Evolutionary conservation across 2,113 vertebrate genomes (phyloP), one percentile per base, ranked within the genome.

Genomic region (Collichthys lucidus): DNA sequence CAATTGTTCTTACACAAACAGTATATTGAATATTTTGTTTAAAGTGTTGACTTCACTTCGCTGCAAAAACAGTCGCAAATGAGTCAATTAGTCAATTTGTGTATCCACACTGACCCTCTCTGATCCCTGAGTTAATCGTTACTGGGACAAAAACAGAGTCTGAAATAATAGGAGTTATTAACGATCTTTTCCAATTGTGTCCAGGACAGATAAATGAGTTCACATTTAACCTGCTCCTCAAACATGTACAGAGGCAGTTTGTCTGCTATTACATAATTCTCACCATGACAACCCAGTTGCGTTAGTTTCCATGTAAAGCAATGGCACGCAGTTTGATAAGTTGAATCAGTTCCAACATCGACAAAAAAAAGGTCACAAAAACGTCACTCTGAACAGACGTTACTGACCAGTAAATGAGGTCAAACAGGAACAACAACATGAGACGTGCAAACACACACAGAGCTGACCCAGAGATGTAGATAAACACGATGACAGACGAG

Each of bases 91-190:
- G 26, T 59, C 35, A 40, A 40, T 59, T 59, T 26, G 22, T 46
- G 47, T 29, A 44, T 11, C 49, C 12, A 16, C 46, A 16, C 7
- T 20, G 29, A 70, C 31, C 12, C 47, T 44, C 7, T 56, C 14
- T 65, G 50, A 80, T 26, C 61, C 52, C 60, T 22, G 47, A 68
- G 63, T 66, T 64, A 42, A 82, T 65, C 80, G 71, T 65, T 70
- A 70, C 49, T 44, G 42, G 29, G 52, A 64, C 44, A 17, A 70
- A 50, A 70, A 52, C 31, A 53, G 20, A 42, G 59, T 40, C 20
- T 46, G 44, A 14, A 49, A 68, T 12, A 14, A 1, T n/a, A 26
- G 15, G 15, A 9, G 35, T 40, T 40, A 40, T 40, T 40, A 40
- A 8, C 3, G 3, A 52, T 52, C 9, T 52, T 7, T n/a, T 53